Base-by-base conservation (phyloP, 2,797 vertebrate species). In the Pempheris klunzingeri region DNA sequence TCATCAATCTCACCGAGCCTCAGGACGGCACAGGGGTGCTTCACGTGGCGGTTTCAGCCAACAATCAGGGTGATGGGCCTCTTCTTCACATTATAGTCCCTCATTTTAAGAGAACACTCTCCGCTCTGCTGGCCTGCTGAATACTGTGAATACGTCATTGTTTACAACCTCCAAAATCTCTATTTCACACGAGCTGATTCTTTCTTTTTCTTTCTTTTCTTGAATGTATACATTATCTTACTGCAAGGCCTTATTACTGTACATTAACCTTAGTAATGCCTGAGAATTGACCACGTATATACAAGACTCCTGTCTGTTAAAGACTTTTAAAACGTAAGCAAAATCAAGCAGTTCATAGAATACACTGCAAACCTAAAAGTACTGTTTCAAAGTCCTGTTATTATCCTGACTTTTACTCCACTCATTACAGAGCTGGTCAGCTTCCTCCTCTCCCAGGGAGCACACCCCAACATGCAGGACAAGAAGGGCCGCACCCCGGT, bases 1-100 rank as follows among this genome's bases (percentile, higher is more conserved):
- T 99, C 62, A 95, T 99, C 78, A 97, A 97, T 71, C 88, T 96
- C 82, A 96, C 95, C 0, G 98, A 99, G 32, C 97, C 98, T 0
- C 0, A 75, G 6, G 86, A 97, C 13, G 97, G 97, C 22, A 83
- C 75, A 0, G 95, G 96, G 2, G 96, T 89, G 24, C 93, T 98
- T 24, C 97, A 98, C 41, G 67, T 96, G 68, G 97, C 97, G 0
- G 94, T 94, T 0, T 77, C 92, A 11, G 94, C 93, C 43, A 98
- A 98, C 60, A 93, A 96, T 26, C 53, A 70, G 6, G 93, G 93
- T 94, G 71, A 86, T 8, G 14, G 14, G 1, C 17, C 24, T 32
- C 14, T 50, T 55, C 12, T 22, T 66, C 24, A 12, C n/a, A 49
- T 11, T 12, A 13, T 47, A 20, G 6, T 32, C 13, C 17, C 4